These are phyloP conservation scores for Perodicticus potto DNA, from an alignment of 2,797 vertebrate genomes.

Conservation along the genomic window DNA sequence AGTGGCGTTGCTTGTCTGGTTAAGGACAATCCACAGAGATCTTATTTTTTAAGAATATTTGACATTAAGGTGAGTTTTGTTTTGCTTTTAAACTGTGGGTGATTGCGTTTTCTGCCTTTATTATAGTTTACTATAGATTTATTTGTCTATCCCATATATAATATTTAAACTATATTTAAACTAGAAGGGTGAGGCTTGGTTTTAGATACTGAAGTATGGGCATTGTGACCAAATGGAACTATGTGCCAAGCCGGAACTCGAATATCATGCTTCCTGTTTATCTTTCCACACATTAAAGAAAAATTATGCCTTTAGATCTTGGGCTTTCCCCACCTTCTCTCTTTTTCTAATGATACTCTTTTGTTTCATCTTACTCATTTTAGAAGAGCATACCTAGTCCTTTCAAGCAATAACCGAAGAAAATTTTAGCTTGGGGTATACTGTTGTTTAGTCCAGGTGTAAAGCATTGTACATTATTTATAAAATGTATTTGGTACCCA, in stretches of 20 bases:
- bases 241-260: neutral
- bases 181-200: neutral
- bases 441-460: constrained; percentile 20
- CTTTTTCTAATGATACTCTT: neutral
- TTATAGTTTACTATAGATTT: constrained; percentile 35
- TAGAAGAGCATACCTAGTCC: neutral
- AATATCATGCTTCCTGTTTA: neutral
- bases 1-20: constrained; percentile 98
- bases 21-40: constrained; percentile 99
- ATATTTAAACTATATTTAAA: constrained; percentile 23
- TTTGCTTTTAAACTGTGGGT: constrained; percentile 58
- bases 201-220: neutral
- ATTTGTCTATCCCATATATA: constrained; percentile 13
- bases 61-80: constrained; percentile 95
- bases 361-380: neutral
- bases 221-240: neutral
- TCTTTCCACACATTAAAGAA: neutral
- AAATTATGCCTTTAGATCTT: neutral
- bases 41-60: constrained; percentile 98
- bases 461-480: neutral
- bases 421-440: constrained; percentile 52
- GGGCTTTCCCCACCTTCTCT: neutral
- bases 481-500: neutral
- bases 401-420: constrained; percentile 10
- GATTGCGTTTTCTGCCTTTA: neutral